Evolutionary conservation across 2,113 vertebrate genomes (phyloP).

Genomic region (Formicarius rufipectus): DNA sequence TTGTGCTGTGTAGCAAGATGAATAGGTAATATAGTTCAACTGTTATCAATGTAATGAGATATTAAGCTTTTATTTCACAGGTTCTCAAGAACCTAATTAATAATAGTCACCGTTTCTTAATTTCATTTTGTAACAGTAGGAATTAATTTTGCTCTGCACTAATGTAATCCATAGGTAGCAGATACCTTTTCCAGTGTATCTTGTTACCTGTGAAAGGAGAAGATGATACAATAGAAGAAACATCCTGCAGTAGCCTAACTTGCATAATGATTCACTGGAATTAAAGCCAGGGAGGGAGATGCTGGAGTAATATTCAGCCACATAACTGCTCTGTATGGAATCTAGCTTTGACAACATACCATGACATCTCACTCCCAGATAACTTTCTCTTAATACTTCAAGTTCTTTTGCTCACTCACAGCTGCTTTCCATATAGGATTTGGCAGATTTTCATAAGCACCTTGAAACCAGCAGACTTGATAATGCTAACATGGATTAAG

Average conservation of each 20-base stretch:
- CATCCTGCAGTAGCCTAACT: not conserved
- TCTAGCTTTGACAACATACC: not conserved
- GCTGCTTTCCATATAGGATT: not conserved
- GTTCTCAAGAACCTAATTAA: slow-evolving; percentile 39
- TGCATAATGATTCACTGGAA: not conserved
- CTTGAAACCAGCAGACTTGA: not conserved
- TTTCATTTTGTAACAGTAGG: slow-evolving; percentile 28
- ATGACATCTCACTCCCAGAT: not conserved
- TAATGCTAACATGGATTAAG: not conserved
- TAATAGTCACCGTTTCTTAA: not conserved
- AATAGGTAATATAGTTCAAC: slow-evolving; percentile 1
- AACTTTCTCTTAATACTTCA: not conserved
- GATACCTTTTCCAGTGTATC: not conserved
- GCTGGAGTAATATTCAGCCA: not conserved
- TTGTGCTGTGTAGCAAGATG: slow-evolving; percentile 22
- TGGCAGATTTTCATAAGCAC: not conserved
- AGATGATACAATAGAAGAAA: not conserved
- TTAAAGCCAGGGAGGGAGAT: not conserved
- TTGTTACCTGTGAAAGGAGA: not conserved
- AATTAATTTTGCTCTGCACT: slow-evolving; percentile 18
- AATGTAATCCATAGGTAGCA: slow-evolving; percentile 8
- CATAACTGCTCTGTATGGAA: not conserved
- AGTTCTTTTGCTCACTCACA: not conserved
- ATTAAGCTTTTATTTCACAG: slow-evolving; percentile 1
- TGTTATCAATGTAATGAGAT: slow-evolving; percentile 20